Base-by-base conservation (phyloP, 2,888 invertebrate genomes). In the Neoscelio sp. region DNA sequence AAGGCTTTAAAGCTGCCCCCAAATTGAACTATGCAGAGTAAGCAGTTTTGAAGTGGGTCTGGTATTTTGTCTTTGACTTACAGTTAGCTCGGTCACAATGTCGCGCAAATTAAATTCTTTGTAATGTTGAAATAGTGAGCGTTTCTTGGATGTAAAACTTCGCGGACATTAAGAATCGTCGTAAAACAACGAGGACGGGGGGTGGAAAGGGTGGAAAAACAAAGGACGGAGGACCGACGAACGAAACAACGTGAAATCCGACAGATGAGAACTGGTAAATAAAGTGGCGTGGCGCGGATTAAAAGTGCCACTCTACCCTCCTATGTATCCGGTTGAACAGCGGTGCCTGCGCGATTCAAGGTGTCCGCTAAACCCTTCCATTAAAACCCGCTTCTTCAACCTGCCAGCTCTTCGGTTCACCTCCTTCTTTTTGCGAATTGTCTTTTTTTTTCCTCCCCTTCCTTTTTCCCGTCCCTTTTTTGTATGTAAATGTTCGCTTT, bases 21-120 rank as follows among this genome's bases (percentile, higher is more conserved):
- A 88, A 88, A 88, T 89, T 88, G 86, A 84, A 87, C 87, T 85
- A 84, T 77, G 80, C 82, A 80, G 84, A 87, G 87, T 84, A 84
- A 87, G 83, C 80, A 82, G 80, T 81, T 83, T 82, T 80, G 78
- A 62, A 77, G 80, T 80, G 71, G 80, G 30, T 42, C 80, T 71
- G 73, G 68, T 76, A 46, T 68, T 68, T 68, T 54, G 35, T 46
- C 54, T 50, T 38, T 46, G 60, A 46, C 60, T 64, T 15, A 26
- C 44, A 10, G n/a, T 2, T 56, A 12, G 18, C 8, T 33, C 20
- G 54, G 33, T 46, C 44, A 44, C 71, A 26, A 33, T 33, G 30
- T 52, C 26, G 46, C 33, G 42, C 23, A 64, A 56, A 64, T 46
- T 62, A 64, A 71, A 71, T 60, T 71, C 50, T 64, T 20, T 33